Evolutionary conservation across 2,888 invertebrate species (phyloP).

Genomic region (Mimumesa dahlbomi): DNA sequence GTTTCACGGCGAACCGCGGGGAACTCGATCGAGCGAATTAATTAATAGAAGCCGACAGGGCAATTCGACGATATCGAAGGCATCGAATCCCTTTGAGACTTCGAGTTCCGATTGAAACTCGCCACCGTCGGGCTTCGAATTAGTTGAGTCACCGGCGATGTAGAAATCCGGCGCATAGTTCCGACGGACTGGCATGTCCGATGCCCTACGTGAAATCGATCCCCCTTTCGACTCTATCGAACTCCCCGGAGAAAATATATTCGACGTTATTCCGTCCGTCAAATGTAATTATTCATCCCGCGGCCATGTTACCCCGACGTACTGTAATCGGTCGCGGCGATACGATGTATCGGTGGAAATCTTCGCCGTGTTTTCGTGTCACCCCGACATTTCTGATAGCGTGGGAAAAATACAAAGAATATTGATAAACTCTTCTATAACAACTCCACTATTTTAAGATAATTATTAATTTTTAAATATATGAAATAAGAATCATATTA

Average conservation of each 20-base stretch:
- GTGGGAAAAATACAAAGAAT: too few relatives aligned
- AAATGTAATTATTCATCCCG: neutral
- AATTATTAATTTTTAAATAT: too few relatives aligned
- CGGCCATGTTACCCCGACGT: too few relatives aligned
- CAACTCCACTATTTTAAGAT: too few relatives aligned
- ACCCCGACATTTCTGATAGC: too few relatives aligned
- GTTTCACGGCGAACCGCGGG: slow-evolving; percentile 40
- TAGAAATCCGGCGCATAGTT: slow-evolving; percentile 25
- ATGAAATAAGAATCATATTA: too few relatives aligned
- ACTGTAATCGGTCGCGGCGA: too few relatives aligned
- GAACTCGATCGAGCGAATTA: slow-evolving; percentile 45
- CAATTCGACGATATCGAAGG: slow-evolving; percentile 21
- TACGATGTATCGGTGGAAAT: too few relatives aligned
- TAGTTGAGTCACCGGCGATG: neutral
- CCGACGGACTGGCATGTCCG: slow-evolving; percentile 8
- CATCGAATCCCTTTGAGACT: slow-evolving; percentile 23
- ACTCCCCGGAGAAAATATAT: too few relatives aligned
- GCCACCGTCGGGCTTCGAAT: slow-evolving; percentile 9
- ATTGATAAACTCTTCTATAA: too few relatives aligned
- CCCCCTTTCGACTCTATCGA: neutral
- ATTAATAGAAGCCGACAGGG: slow-evolving; percentile 42
- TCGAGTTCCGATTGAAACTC: slow-evolving; percentile 31
- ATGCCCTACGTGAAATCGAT: neutral
- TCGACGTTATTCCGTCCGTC: too few relatives aligned
- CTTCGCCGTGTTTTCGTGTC: too few relatives aligned